These are phyloP conservation scores for Galbula dea DNA, from an alignment of 2,113 vertebrate species.

Conservation along the genomic window DNA sequence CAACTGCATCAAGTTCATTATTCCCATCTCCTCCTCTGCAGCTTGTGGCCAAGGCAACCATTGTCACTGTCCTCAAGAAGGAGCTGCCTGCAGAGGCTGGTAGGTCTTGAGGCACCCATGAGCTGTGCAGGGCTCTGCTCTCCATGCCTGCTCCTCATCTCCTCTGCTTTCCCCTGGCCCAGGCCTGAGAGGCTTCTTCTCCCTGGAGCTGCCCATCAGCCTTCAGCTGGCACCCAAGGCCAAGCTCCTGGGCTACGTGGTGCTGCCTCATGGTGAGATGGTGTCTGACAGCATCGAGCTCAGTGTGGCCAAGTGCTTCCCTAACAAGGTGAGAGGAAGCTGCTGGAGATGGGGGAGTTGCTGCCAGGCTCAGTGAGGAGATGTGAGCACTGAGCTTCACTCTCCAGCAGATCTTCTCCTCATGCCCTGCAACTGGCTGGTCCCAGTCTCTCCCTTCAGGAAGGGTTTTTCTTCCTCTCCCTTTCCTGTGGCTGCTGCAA, in stretches of 20 bases:
- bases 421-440: background rate
- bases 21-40: background rate
- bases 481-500: background rate
- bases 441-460: background rate
- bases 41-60: slow-evolving; percentile 16
- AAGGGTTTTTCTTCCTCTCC: background rate
- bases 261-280: background rate
- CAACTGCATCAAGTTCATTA: fast-evolving
- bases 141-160: background rate
- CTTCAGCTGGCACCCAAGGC: background rate
- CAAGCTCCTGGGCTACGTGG: background rate
- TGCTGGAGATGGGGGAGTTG: background rate
- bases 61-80: background rate
- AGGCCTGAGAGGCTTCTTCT: background rate
- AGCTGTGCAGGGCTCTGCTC: background rate
- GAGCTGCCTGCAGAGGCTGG: background rate
- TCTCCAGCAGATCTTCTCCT: background rate
- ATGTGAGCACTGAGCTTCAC: background rate
- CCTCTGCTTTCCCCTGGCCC: background rate
- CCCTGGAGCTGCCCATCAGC: background rate
- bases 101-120: fast-evolving
- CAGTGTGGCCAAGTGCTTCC: background rate
- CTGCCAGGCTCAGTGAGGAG: background rate
- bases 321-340: background rate
- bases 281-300: background rate